Evolutionary conservation across 2,113 vertebrate species (phyloP).

Genomic region (Hipposideros armiger): DNA sequence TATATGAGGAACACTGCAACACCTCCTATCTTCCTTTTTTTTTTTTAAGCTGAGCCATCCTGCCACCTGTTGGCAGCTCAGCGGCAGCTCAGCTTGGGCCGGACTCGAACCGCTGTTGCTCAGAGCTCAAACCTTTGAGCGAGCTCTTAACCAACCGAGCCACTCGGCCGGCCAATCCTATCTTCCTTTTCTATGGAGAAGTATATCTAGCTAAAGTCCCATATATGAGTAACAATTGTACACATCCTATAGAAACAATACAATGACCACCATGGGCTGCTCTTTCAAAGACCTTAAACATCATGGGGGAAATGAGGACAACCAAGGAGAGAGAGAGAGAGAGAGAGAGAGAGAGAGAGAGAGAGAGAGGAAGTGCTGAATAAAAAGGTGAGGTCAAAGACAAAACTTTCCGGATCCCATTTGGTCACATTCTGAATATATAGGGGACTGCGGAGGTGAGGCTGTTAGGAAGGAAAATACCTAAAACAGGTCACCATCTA

Average conservation of each 20-base stretch:
- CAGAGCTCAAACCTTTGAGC: too few relatives aligned
- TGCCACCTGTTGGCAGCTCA: too few relatives aligned
- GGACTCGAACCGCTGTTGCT: too few relatives aligned
- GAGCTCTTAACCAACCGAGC: too few relatives aligned
- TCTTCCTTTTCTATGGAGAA: not conserved
- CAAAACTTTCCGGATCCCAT: not conserved
- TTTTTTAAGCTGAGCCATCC: too few relatives aligned
- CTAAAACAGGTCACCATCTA: not conserved
- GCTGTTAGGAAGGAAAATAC: not conserved
- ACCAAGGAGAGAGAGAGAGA: too few relatives aligned
- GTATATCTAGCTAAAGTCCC: not conserved
- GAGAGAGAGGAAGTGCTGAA: not conserved
- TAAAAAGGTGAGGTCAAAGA: not conserved
- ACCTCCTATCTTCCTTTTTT: too few relatives aligned
- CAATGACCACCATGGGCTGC: not conserved
- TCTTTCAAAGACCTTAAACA: not conserved
- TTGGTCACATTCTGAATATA: not conserved
- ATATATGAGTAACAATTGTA: not conserved
- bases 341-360: not conserved
- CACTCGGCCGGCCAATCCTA: too few relatives aligned
- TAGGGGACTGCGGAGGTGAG: not conserved
- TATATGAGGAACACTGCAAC: too few relatives aligned
- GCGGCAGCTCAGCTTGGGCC: too few relatives aligned
- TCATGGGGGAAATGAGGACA: not conserved
- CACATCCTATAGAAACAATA: not conserved